Evolutionary conservation across 2,797 vertebrate genomes (phyloP), one percentile per base, ranked within the genome.

Genomic region (Hephaestus fuliginosus): DNA sequence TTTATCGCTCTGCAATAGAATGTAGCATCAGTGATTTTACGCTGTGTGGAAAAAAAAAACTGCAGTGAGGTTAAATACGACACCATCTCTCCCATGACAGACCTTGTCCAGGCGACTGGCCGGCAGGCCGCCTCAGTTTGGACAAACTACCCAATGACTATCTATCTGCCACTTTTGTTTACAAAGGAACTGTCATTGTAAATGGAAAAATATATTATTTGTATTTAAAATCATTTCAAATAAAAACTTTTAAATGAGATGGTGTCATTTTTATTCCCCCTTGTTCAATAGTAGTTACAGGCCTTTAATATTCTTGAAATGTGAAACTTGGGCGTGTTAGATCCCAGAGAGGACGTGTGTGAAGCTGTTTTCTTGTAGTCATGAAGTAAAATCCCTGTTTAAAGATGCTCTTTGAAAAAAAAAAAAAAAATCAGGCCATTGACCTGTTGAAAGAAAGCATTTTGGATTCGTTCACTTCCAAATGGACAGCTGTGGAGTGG

Each of bases 171-270:
- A 95, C 95, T 95, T 96, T 96, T 96, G 96, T 96, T 96, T 96
- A 96, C 95, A 97, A 96, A 96, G 96, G 95, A 96, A 94, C 95
- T 96, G 94, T 96, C 96, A 96, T 96, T 97, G 96, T 95, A 96
- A 97, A 95, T 96, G 94, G 95, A 96, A 95, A 93, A 95, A 95
- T 95, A 97, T 95, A 97, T 95, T 96, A 96, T 97, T 97, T 98
- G 96, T 98, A 97, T 97, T 96, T 96, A 95, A 96, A 93, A 89
- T 96, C 96, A 96, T 95, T 97, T 96, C 96, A 97, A 98, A 97
- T 98, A 98, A 99, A 98, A 94, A 95, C 89, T 95, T 95, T 96
- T 94, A 94, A 96, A 95, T 87, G 84, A 94, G 57, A 61, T 61
- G 46, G 15, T 76, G 66, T 82, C 15, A n/a, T 48, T 76, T 39